phyloP scores from a whole-genome alignment of 1,140 invertebrate genomes.

The Rhagoletis pomonella region DNA sequence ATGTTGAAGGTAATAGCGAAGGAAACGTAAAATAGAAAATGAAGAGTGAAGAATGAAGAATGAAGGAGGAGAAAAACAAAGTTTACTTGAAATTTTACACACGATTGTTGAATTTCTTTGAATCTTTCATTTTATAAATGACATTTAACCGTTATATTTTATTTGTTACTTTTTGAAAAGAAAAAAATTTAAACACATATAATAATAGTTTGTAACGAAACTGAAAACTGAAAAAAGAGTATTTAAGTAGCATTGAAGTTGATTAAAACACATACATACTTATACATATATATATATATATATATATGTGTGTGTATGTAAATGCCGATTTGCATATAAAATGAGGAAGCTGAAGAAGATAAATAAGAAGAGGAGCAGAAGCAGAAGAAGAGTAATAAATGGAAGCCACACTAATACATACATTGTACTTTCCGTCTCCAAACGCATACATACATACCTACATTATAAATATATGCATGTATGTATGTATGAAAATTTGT shows the following conservation, averaged over 20 bases:
- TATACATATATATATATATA: no score
- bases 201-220: conserved; percentile 17
- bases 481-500: conserved; percentile 26
- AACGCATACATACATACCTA: conserved; percentile 1
- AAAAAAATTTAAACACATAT: conserved; percentile 1
- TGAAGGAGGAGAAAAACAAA: conserved; percentile 42
- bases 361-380: no score
- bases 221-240: not conserved
- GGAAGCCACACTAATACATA: not conserved
- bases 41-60: not conserved
- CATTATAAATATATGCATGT: not conserved
- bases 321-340: no score
- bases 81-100: conserved; percentile 53
- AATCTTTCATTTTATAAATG: conserved; percentile 51
- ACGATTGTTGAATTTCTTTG: conserved; percentile 47
- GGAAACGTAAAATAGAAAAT: no score
- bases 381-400: no score
- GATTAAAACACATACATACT: not conserved
- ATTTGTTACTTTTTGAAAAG: conserved; percentile 49
- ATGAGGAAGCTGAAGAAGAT: no score
- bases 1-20: not conserved
- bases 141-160: conserved; percentile 53
- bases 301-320: no score
- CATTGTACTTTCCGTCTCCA: conserved; percentile 36
- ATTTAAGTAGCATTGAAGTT: not conserved